phyloP scores from a whole-genome alignment of 2,888 invertebrate species.

The Elysia crispata region DNA sequence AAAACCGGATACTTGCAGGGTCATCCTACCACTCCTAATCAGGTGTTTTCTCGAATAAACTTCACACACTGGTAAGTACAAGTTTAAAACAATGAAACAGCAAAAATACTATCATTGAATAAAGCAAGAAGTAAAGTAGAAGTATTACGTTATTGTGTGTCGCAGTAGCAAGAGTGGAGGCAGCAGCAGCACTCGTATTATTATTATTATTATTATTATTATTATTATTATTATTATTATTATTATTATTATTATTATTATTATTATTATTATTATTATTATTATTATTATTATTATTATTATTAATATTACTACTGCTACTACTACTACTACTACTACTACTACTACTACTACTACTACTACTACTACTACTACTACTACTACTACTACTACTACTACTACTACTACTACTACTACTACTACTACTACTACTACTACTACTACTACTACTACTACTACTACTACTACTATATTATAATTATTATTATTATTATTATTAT shows the following conservation, averaged over 20 bases:
- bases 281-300: slow-evolving; percentile 30
- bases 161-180: too few species aligned
- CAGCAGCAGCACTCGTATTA: too few species aligned
- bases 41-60: too few species aligned
- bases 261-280: slow-evolving; percentile 34
- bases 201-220: too few species aligned
- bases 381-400: slow-evolving; percentile 44
- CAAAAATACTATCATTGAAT: too few species aligned
- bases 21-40: too few species aligned
- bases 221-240: too few species aligned
- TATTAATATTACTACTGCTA: slow-evolving; percentile 37
- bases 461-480: slow-evolving; percentile 34
- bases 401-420: slow-evolving; percentile 44
- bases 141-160: too few species aligned
- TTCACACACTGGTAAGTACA: too few species aligned
- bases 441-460: slow-evolving; percentile 39
- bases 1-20: too few species aligned
- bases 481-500: slow-evolving; percentile 1
- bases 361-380: slow-evolving; percentile 39
- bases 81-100: too few species aligned
- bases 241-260: slow-evolving; percentile 33
- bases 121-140: too few species aligned
- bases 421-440: slow-evolving; percentile 41
- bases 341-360: slow-evolving; percentile 43
- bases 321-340: slow-evolving; percentile 38